phyloP scores from a whole-genome alignment of 2,797 vertebrate genomes.

The Gallinago solitaria region DNA sequence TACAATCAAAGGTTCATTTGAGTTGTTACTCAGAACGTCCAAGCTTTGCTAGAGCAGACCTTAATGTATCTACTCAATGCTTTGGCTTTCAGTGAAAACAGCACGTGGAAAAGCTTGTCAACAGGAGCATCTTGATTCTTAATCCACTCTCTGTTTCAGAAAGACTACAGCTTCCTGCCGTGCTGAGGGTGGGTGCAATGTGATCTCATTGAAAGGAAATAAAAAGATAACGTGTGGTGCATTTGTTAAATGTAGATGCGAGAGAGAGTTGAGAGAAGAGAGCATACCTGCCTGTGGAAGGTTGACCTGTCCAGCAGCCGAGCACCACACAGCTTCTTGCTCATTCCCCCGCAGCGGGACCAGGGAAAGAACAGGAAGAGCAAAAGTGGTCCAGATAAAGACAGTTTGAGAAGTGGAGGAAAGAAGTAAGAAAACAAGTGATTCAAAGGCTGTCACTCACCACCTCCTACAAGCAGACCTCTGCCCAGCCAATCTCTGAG shows the following conservation, averaged over 20 bases:
- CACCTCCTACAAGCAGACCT: not conserved
- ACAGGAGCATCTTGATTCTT: not conserved
- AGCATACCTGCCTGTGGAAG: not conserved
- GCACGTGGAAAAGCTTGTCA: not conserved
- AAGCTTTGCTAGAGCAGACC: not conserved
- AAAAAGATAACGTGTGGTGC: not conserved
- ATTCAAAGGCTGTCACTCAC: not conserved
- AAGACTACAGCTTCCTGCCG: not conserved
- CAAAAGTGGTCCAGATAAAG: not conserved
- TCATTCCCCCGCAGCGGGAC: rapidly evolving
- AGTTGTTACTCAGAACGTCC: not conserved
- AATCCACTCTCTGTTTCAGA: not conserved
- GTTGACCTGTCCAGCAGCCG: not conserved
- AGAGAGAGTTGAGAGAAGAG: not conserved
- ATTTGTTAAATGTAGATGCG: not conserved
- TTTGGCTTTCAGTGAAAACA: not conserved
- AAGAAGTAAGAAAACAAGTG: not conserved
- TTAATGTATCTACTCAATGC: not conserved
- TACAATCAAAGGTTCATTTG: not conserved
- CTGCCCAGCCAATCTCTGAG: not conserved
- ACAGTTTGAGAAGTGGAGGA: not conserved
- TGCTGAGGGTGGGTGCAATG: not conserved
- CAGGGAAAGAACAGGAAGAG: not conserved
- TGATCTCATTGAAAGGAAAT: not conserved
- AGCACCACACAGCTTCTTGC: not conserved